Conservation (phyloP, 2,113 vertebrate species). For the Megaceryle maxima region DNA sequence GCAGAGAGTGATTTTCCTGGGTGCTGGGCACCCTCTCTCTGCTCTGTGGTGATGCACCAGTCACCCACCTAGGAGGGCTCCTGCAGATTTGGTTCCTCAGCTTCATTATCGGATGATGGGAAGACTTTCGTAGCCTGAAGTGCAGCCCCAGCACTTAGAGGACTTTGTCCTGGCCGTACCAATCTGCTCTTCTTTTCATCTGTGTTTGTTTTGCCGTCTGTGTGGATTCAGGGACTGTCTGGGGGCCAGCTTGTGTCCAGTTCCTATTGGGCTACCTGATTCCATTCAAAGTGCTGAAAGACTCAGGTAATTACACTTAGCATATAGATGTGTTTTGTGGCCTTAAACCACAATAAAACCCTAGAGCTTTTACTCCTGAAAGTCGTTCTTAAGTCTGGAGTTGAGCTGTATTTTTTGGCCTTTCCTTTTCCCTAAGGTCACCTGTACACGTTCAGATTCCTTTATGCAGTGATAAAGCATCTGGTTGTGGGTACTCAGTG, state of each 20-base stretch:
- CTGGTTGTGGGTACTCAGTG: fast-evolving
- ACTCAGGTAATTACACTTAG: neutral
- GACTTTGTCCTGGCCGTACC: fast-evolving
- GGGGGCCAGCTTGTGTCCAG: neutral
- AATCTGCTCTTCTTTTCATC: fast-evolving
- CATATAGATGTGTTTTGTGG: neutral
- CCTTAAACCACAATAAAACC: neutral
- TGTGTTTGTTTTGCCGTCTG: neutral
- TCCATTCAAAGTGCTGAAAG: neutral
- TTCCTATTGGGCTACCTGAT: neutral
- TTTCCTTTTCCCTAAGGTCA: neutral
- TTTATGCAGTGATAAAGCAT: neutral
- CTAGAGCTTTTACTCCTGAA: neutral
- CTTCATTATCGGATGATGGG: neutral
- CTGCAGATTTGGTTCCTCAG: neutral
- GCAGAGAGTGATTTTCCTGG: neutral
- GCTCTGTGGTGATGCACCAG: neutral
- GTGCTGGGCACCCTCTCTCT: neutral
- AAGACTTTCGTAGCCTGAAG: neutral
- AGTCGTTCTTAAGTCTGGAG: neutral
- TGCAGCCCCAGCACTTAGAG: neutral
- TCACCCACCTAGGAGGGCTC: fast-evolving
- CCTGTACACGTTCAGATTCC: fast-evolving
- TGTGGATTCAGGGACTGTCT: neutral
- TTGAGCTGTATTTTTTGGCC: neutral